Evolutionary conservation across 2,113 vertebrate genomes (phyloP), one percentile per base, ranked within the genome.

Genomic region (Chamaetylas fuelleborni): DNA sequence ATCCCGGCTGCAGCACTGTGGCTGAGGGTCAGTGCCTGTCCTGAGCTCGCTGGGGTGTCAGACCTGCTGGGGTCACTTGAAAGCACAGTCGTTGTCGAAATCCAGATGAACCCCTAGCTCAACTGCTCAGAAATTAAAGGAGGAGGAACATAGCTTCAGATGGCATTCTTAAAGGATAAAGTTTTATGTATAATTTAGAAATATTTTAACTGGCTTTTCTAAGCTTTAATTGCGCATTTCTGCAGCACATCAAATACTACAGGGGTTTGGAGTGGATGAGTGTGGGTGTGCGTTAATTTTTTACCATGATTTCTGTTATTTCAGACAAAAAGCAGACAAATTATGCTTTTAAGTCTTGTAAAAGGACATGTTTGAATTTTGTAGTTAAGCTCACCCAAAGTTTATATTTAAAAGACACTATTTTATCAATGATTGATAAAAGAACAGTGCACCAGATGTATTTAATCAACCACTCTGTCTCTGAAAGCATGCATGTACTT

Each of bases 351-450:
- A 81, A 58, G 16, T 15, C 28, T 91, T 38, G 19, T 54, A 31
- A 88, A 91, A 38, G 31, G 15, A 14, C 28, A 12, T 45, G 24
- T 88, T 90, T 82, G 86, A 85, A 81, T 93, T 77, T 90, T 93
- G 86, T 2, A 2, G 40, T 76, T 70, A 87, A 84, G 47, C 81
- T 67, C 80, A 60, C 53, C 18, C 77, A 9, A 73, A 78, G 92
- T 79, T 91, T 88, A 65, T 78, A 48, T 92, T 95, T 95, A 34
- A 90, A 84, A 92, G 36, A 53, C 78, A 54, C 47, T 61, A 19
- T 83, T 93, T 96, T 94, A 95, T 96, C 90, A 93, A 65, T 83
- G 91, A 92, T 69, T 92, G 94, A 93, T 94, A 95, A 85, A 95
- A 78, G 58, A 92, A 54, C 60, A 57, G 61, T 8, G 22, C 72